Percentiles rank a stretch among this genome's conserved stretches.
Evolutionary conservation across 2,113 vertebrate species (phyloP).

Genomic region (Callaeas wilsoni): DNA sequence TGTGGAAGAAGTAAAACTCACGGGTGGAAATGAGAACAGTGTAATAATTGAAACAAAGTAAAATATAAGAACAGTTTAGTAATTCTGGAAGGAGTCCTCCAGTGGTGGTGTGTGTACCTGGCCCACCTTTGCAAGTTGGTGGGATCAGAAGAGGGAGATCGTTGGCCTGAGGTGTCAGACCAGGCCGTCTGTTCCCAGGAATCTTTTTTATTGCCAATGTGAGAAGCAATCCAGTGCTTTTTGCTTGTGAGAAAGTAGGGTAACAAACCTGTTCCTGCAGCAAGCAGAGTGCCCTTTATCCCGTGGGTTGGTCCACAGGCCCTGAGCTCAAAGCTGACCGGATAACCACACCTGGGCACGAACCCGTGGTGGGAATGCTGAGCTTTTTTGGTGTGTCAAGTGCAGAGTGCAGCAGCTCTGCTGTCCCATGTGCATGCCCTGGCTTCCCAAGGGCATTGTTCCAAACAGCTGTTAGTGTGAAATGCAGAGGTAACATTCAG

Average conservation of each 20-base stretch:
- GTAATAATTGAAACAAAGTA: background rate
- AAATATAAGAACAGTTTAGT: background rate
- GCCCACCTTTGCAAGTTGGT: background rate
- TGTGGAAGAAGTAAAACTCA: background rate
- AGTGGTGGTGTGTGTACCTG: background rate
- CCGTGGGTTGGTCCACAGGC: background rate
- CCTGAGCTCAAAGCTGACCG: background rate
- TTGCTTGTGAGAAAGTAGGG: background rate
- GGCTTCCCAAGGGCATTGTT: background rate
- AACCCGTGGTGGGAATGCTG: background rate
- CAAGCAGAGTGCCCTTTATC: background rate
- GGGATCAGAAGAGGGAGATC: background rate
- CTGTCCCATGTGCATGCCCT: accelerated
- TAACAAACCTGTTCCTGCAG: background rate
- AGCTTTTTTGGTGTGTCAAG: too few relatives aligned
- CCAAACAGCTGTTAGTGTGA: background rate
- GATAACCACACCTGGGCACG: background rate
- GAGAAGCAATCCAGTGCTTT: background rate
- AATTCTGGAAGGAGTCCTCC: background rate
- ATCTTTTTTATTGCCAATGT: accelerated
- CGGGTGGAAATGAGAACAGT: background rate
- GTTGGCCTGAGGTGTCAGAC: accelerated
- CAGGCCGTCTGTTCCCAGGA: background rate
- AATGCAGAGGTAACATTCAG: background rate
- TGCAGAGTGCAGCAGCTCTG: background rate